A percentile compares a stretch with the other conserved stretches of the same genome.
Evolutionary conservation across 2,888 invertebrate genomes (phyloP).

Genomic region (Polydrusus cervinus): DNA sequence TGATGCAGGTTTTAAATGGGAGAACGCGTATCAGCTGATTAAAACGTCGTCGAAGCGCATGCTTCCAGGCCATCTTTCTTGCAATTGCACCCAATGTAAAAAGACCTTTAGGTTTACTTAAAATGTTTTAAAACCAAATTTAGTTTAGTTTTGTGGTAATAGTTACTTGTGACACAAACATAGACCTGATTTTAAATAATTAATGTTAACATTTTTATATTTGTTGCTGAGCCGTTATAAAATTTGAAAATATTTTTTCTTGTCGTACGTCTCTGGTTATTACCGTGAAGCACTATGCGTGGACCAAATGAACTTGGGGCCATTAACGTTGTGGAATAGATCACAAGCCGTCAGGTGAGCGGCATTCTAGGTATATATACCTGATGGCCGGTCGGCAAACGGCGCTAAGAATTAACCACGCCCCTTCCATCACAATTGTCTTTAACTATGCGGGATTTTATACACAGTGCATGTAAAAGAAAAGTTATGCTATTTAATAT

Average conservation of each 20-base stretch:
- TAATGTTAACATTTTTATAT: no score
- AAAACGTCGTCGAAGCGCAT: no score
- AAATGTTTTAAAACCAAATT: no score
- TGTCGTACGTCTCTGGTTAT: constrained; percentile 38
- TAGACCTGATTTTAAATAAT: no score
- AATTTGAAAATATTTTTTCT: background rate
- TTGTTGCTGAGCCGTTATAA: background rate
- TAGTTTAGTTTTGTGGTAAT: no score
- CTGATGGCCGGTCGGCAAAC: constrained; percentile 63
- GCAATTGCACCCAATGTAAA: no score
- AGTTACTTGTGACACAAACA: no score
- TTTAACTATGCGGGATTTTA: constrained; percentile 48
- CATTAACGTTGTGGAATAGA: constrained; percentile 66
- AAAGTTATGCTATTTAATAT: no score
- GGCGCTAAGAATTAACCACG: constrained; percentile 65
- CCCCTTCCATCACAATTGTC: constrained; percentile 62
- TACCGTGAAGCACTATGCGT: constrained; percentile 50
- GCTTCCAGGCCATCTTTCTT: no score
- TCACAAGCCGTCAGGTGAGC: constrained; percentile 66
- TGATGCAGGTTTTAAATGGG: no score
- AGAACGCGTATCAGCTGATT: no score
- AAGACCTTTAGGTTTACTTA: no score
- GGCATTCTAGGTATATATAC: constrained; percentile 64
- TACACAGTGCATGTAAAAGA: constrained; percentile 22
- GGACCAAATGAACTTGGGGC: constrained; percentile 62